phyloP scores from a whole-genome alignment of 2,797 vertebrate genomes.

The Cossypha caffra region DNA sequence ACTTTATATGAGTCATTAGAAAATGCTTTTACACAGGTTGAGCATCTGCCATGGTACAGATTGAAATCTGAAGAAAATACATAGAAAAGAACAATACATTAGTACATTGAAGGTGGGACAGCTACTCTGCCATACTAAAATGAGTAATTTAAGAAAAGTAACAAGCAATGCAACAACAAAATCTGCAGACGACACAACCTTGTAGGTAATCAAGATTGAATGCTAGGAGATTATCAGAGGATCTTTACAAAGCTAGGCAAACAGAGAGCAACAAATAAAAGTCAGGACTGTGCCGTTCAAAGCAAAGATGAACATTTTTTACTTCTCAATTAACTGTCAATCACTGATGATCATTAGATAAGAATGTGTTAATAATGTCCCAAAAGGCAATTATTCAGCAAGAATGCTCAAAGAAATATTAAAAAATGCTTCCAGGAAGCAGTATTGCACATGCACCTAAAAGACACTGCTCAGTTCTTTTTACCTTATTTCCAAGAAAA shows the following conservation, averaged over 20 bases:
- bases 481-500: not conserved
- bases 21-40: not conserved
- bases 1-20: not conserved
- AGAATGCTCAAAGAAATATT: not conserved
- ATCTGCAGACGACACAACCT: not conserved
- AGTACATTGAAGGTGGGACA: not conserved
- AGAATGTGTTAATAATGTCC: not conserved
- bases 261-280: not conserved
- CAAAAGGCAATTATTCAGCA: not conserved
- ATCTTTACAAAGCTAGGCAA: not conserved
- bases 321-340: not conserved
- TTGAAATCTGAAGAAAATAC: not conserved
- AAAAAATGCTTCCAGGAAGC: not conserved
- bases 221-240: not conserved
- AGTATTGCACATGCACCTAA: not conserved
- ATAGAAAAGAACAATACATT: not conserved
- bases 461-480: not conserved
- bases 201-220: not conserved
- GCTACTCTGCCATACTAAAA: not conserved
- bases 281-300: not conserved
- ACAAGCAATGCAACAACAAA: not conserved
- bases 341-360: not conserved
- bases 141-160: not conserved
- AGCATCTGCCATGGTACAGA: not conserved
- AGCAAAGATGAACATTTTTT: not conserved